A percentile compares a stretch with the other conserved stretches of the same genome.
Conservation (phyloP, 2,888 invertebrate species). For the Aelia acuminata region DNA sequence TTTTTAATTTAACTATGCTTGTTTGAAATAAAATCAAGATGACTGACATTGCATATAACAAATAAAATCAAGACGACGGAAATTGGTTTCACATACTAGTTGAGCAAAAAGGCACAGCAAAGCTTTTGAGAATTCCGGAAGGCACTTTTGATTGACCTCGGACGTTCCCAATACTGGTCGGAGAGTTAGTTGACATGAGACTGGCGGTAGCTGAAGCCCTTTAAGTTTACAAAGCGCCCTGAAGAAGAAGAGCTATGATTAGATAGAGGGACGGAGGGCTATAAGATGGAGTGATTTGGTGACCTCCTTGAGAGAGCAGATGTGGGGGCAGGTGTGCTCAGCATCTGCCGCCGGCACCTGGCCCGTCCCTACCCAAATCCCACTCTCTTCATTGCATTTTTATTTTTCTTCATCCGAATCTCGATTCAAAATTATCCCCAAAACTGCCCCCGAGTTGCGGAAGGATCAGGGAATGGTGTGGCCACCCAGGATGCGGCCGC, state of each 20-base stretch:
- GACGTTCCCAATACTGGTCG: too few relatives aligned
- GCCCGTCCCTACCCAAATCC: neutral
- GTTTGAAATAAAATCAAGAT: too few relatives aligned
- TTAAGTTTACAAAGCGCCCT: neutral
- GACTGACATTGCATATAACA: too few relatives aligned
- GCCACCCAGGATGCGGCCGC: neutral
- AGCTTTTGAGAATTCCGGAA: too few relatives aligned
- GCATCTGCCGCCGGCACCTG: slow-evolving; percentile 25
- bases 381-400: slow-evolving; percentile 20
- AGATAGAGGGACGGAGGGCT: neutral
- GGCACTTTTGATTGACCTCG: too few relatives aligned
- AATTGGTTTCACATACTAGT: too few relatives aligned
- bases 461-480: neutral
- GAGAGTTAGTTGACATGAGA: too few relatives aligned
- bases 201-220: too few relatives aligned
- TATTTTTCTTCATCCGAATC: slow-evolving; percentile 13
- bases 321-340: slow-evolving; percentile 36
- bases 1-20: too few relatives aligned
- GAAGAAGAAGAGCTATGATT: neutral
- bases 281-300: slow-evolving; percentile 21
- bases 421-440: neutral
- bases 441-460: neutral
- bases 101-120: too few relatives aligned
- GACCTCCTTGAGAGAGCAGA: slow-evolving; percentile 41
- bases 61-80: too few relatives aligned